phyloP scores from a whole-genome alignment of 2,888 invertebrate genomes.

The Augochlorella aurata region DNA sequence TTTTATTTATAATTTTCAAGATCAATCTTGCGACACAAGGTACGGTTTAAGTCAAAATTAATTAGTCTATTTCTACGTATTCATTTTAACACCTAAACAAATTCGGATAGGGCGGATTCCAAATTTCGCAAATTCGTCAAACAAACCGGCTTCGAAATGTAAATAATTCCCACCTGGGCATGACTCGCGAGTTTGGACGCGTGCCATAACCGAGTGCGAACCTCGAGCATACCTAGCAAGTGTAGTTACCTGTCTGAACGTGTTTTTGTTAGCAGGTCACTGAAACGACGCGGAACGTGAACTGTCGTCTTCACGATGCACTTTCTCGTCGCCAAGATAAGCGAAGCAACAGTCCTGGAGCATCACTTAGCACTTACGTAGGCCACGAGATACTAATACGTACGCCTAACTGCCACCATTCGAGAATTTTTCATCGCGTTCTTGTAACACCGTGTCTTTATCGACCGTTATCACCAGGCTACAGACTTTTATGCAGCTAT shows the following conservation, averaged over 20 bases:
- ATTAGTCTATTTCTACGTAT: too few relatives aligned
- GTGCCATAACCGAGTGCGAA: not conserved
- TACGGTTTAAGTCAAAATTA: too few relatives aligned
- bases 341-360: not conserved
- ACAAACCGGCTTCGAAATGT: too few relatives aligned
- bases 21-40: too few relatives aligned
- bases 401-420: not conserved
- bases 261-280: slow-evolving; percentile 38
- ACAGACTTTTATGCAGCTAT: too few relatives aligned
- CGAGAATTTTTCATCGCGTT: not conserved
- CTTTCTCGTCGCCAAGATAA: slow-evolving; percentile 34
- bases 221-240: not conserved
- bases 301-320: slow-evolving; percentile 30
- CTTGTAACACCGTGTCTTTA: not conserved
- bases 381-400: not conserved
- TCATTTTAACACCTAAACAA: too few relatives aligned
- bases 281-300: slow-evolving; percentile 22
- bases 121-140: too few relatives aligned
- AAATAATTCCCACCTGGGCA: too few relatives aligned
- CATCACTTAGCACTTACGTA: not conserved
- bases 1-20: too few relatives aligned
- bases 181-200: not conserved
- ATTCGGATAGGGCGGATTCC: too few relatives aligned
- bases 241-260: not conserved
- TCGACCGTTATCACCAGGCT: too few relatives aligned